Percentiles rank a stretch among this genome's conserved stretches.
Evolutionary conservation across 2,113 vertebrate genomes (phyloP).

Genomic region (Sialia sialis): DNA sequence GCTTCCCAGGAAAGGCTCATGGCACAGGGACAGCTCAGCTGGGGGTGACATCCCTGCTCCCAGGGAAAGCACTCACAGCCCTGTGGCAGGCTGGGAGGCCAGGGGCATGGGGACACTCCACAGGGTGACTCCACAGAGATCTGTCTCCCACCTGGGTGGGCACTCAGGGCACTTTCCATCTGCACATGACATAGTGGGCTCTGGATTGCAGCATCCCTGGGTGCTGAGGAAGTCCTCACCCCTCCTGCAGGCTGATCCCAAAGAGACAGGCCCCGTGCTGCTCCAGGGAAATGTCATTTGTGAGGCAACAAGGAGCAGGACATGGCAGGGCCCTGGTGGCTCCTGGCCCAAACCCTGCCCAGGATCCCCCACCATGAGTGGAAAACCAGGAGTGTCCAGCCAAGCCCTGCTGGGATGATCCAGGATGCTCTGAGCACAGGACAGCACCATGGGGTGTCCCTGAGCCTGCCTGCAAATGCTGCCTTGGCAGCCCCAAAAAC

Average conservation of each 20-base stretch:
- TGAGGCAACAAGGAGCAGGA: neutral
- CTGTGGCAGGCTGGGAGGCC: neutral
- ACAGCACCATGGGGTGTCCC: fast-evolving
- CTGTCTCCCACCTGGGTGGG: neutral
- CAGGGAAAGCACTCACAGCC: neutral
- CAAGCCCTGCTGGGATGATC: neutral
- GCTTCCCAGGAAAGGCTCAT: neutral
- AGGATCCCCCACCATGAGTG: fast-evolving
- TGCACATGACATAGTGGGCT: neutral
- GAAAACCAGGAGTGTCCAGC: neutral
- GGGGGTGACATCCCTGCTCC: neutral
- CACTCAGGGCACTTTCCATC: neutral
- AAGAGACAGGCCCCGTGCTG: neutral
- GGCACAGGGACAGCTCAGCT: fast-evolving
- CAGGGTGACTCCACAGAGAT: neutral
- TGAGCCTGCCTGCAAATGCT: fast-evolving
- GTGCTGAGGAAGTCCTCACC: neutral
- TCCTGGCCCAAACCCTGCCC: fast-evolving
- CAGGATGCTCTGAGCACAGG: neutral
- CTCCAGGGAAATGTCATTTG: neutral
- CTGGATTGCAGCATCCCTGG: neutral
- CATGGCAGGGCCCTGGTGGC: fast-evolving
- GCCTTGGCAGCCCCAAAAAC: neutral
- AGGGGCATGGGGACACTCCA: neutral
- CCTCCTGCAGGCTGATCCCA: neutral